Base-by-base conservation (phyloP, 2,888 invertebrate genomes). In the Bimastos eiseni region DNA sequence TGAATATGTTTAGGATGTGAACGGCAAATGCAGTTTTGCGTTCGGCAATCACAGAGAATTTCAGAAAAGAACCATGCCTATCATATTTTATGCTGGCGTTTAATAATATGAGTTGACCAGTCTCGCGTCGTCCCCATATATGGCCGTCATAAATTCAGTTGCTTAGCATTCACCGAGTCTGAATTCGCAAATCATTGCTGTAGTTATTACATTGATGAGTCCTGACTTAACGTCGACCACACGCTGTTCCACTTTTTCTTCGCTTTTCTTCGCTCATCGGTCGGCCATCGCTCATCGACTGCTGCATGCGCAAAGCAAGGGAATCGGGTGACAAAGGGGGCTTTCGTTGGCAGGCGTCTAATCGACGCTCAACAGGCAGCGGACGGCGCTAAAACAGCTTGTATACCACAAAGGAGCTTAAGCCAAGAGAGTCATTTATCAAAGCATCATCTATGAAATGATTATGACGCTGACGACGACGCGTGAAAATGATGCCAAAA, bases 111-210 rank as follows among this genome's bases (percentile, higher is more conserved):
- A 19, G 70, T 30, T 70, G 70, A n/a, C 70, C 70, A 70, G 30
- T 70, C 30, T 70, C n/a, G 70, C 3, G 70, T 49, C 49, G 4
- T 55, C 55, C 55, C 70, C 49, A 49, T 49, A n/a, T 70, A n/a
- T 3, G 30, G n/a, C 30, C 11, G 70, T 70, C 70, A 70, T 70
- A 70, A 70, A 70, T 70, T 70, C 70, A 70, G 70, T 70, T 30
- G 70, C 70, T 70, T 30, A 30, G 30, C 30, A 70, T 70, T 70
- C 70, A 70, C n/a, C 70, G 70, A n/a, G 11, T 70, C 70, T 70
- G 70, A 70, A 70, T 70, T 70, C 70, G 70, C 70, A 70, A 70
- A 70, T 70, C 70, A 70, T n/a, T 70, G n/a, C 70, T n/a, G 70
- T n/a, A 70, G 70, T 70, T n/a, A 70, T 70, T 70, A n/a, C 70